Evolutionary conservation across 2,888 invertebrate genomes (phyloP), one percentile per base, ranked within the genome.

Genomic region (Mythimna lalbum): DNA sequence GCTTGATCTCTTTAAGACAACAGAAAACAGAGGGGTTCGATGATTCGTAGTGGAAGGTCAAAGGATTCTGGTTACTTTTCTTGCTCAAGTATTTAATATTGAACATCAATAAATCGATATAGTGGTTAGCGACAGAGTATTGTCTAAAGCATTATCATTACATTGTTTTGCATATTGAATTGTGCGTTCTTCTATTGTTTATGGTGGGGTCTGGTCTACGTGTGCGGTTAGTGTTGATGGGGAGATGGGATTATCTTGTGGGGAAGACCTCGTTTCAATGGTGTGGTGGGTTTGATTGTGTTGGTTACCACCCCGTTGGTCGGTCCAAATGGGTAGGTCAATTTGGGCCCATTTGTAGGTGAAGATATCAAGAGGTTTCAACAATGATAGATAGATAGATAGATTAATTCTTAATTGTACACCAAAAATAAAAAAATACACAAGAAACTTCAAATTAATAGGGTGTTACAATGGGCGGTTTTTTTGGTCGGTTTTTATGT

Each of bases 151-250:
- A 93, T 93, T 92, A 94, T 93, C 93, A 93, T 93, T 94, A 94
- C 92, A 95, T 95, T 95, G 95, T 95, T 95, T 92, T 91, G 95
- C 93, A 94, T 95, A 95, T 95, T 95, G 94, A 95, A 95, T 94
- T 94, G 94, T 94, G 93, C 92, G 93, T 94, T 91, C 85, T 61
- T 87, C 93, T 93, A 95, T 95, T 95, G 94, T 95, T 93, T 94
- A 92, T 91, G 87, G 85, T 79, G 78, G 82, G 85, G 79, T 88
- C 82, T 81, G 68, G 69, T 84, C 94, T 89, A 93, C 94, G 95
- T 95, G 95, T 95, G 95, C 92, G 95, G 95, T 89, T 78, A 70
- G 55, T 61, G 90, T 85, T 75, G 72, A 70, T 60, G 77, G 66
- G 57, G 47, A 66, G 80, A 75, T 77, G 62, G 71, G 71, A 82